Evolutionary conservation across 2,113 vertebrate species (phyloP).

Genomic region (Neotoma lepida): DNA sequence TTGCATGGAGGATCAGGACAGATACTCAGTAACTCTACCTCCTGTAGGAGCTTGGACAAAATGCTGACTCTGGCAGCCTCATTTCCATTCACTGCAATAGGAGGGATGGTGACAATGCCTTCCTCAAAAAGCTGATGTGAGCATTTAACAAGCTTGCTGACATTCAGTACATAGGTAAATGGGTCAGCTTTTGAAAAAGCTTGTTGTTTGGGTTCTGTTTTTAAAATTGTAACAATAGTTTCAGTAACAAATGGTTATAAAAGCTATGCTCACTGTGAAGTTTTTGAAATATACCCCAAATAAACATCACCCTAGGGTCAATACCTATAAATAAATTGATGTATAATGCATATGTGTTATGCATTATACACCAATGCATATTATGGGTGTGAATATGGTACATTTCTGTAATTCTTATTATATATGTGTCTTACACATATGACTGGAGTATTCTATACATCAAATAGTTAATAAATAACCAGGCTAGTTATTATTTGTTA

Average conservation of each 20-base stretch:
- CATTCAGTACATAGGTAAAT: not conserved
- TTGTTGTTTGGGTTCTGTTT: not conserved
- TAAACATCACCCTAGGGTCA: not conserved
- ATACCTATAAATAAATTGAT: not conserved
- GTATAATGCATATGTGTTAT: not conserved
- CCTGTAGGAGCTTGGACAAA: not conserved
- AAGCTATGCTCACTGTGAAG: not conserved
- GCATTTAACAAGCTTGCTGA: not conserved
- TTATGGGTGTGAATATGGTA: not conserved
- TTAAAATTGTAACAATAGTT: not conserved
- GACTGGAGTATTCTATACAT: not conserved
- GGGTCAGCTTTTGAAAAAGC: not conserved
- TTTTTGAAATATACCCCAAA: not conserved
- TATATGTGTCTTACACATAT: not conserved
- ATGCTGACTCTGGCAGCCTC: not conserved
- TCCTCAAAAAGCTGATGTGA: not conserved
- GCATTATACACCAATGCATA: accelerated
- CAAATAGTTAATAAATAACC: not conserved
- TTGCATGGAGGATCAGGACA: not conserved
- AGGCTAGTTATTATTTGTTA: not conserved
- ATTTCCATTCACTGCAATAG: not conserved
- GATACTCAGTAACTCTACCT: accelerated
- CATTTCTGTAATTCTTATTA: not conserved
- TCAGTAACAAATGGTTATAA: not conserved
- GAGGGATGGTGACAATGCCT: no score